A percentile compares a stretch with the other conserved stretches of the same genome.
phyloP scores from a whole-genome alignment of 2,797 vertebrate genomes.

The Percopsis omiscomaycus region DNA sequence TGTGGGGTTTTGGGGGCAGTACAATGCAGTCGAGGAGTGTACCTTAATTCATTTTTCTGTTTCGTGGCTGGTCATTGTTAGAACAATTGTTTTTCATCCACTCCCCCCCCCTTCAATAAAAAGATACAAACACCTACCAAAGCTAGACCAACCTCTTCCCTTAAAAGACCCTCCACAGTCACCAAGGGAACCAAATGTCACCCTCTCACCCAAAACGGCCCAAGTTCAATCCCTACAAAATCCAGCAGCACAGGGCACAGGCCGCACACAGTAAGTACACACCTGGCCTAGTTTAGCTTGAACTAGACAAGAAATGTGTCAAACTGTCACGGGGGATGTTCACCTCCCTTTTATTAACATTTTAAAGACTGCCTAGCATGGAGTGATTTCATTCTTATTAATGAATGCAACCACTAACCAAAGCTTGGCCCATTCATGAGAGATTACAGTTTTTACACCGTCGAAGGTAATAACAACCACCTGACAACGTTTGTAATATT shows the following conservation, averaged over 20 bases:
- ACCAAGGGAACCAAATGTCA: conserved; percentile 77
- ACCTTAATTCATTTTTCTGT: conserved; percentile 18
- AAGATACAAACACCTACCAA: conserved; percentile 82
- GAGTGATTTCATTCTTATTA: not conserved
- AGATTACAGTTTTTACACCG: not conserved
- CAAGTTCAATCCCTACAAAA: conserved; percentile 78
- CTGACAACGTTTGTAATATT: too few species aligned
- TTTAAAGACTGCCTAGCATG: not conserved
- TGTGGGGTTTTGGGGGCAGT: not conserved
- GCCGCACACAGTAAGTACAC: conserved; percentile 82
- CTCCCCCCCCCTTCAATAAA: conserved; percentile 62
- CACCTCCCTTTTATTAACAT: not conserved
- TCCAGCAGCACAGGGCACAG: conserved; percentile 66
- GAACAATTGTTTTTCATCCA: conserved; percentile 43
- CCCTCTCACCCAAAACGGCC: conserved; percentile 67
- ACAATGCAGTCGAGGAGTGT: not conserved
- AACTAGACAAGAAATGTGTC: conserved; percentile 6
- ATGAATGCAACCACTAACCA: not conserved
- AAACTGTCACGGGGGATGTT: conserved; percentile 2
- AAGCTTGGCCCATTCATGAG: not conserved
- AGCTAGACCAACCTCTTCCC: conserved; percentile 76
- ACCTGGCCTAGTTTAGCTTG: not conserved
- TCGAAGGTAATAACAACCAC: not conserved
- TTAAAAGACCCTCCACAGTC: conserved; percentile 75
- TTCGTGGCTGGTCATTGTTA: conserved; percentile 29